These are phyloP conservation scores for Lasioglossum baleicum DNA, from an alignment of 1,140 invertebrate genomes.

Conservation along the genomic window DNA sequence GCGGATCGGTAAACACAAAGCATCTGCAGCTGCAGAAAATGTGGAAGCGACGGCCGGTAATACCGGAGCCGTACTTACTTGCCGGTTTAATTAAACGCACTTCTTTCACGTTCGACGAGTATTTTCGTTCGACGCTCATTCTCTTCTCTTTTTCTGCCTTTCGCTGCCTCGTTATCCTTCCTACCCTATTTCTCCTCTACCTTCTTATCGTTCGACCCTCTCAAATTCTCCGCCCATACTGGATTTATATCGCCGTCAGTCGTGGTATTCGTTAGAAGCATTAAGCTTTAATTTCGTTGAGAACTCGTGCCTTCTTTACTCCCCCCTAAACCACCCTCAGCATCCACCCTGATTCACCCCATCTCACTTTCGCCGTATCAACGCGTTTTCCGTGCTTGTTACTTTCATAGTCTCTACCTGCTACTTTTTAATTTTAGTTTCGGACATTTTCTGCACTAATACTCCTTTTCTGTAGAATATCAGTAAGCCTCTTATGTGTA, in stretches of 20 bases:
- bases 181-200: conserved; percentile 27
- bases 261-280: conserved; percentile 41
- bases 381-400: background rate
- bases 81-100: conserved; percentile 62
- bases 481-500: too few relatives aligned
- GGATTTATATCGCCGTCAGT: conserved; percentile 48
- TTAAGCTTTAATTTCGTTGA: conserved; percentile 52
- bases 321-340: too few relatives aligned
- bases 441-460: too few relatives aligned
- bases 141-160: conserved; percentile 33
- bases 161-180: conserved; percentile 58
- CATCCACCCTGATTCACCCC: background rate
- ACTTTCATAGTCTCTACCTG: background rate
- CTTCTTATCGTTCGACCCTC: conserved; percentile 35
- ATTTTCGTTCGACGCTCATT: conserved; percentile 48
- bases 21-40: conserved; percentile 51
- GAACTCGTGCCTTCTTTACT: conserved; percentile 18
- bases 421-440: background rate
- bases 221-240: conserved; percentile 40
- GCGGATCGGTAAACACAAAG: conserved; percentile 50
- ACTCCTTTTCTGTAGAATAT: too few relatives aligned
- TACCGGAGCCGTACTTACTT: conserved; percentile 50
- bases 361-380: background rate
- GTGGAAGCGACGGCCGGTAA: conserved; percentile 51
- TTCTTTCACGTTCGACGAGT: conserved; percentile 61